Evolutionary conservation across 2,113 vertebrate species (phyloP).

Genomic region (Gila orcuttii): DNA sequence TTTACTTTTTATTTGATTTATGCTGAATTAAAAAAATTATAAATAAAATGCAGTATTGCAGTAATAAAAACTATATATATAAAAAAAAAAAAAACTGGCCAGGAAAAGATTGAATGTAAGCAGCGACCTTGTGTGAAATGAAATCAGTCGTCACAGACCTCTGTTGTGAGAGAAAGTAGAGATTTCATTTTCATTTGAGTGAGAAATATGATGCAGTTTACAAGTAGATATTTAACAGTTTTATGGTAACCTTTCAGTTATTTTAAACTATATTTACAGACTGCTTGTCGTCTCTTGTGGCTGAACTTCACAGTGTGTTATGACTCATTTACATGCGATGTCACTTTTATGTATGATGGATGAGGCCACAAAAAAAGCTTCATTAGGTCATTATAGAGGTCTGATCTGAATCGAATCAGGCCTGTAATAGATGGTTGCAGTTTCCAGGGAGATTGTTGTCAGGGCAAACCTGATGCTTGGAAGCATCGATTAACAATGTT

Average conservation of each 20-base stretch:
- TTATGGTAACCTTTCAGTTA: neutral
- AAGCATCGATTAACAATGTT: slow-evolving; percentile 59
- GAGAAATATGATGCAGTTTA: neutral
- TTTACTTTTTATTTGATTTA: neutral
- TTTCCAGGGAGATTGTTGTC: slow-evolving; percentile 54
- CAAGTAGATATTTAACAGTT: neutral
- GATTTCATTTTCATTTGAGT: neutral
- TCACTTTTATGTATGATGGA: neutral
- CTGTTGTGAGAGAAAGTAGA: neutral
- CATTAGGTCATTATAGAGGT: neutral
- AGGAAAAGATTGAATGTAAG: no score
- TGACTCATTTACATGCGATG: neutral
- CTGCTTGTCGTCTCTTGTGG: neutral
- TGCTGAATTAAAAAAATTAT: neutral
- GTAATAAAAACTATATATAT: neutral
- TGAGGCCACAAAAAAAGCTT: no score
- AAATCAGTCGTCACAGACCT: neutral
- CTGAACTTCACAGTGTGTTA: neutral
- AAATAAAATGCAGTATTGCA: neutral
- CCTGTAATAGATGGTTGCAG: slow-evolving; percentile 6
- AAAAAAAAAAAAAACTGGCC: neutral
- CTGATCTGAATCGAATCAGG: slow-evolving; percentile 7
- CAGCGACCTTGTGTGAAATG: no score
- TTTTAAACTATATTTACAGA: neutral
- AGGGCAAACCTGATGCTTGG: slow-evolving; percentile 57